Percentiles rank a stretch among this genome's conserved stretches.
phyloP scores from a whole-genome alignment of 2,797 vertebrate species.

The Sebastes hopkinsi region DNA sequence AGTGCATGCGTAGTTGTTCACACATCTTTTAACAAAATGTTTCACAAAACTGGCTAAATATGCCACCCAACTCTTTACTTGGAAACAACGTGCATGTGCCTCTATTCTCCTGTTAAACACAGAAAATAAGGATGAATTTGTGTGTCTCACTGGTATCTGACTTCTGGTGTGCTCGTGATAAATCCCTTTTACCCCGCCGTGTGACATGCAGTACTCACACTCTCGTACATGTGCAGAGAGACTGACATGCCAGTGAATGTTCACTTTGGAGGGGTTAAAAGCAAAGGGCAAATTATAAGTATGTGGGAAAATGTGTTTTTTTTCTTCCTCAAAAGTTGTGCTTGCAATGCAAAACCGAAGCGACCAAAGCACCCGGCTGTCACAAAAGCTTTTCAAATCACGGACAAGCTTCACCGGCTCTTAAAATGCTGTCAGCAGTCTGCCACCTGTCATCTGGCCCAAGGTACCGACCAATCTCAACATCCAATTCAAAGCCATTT shows the following conservation, averaged over 20 bases:
- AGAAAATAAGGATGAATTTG: neutral
- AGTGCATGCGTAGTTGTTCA: no score
- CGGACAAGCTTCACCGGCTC: conserved; percentile 37
- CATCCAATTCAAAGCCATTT: conserved; percentile 50
- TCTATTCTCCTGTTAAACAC: neutral
- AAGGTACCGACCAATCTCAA: conserved; percentile 34
- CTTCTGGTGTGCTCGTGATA: neutral
- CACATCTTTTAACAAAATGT: no score
- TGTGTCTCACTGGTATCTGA: neutral
- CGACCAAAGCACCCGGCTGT: conserved; percentile 5
- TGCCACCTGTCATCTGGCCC: conserved; percentile 54
- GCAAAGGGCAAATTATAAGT: neutral
- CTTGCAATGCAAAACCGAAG: conserved; percentile 5
- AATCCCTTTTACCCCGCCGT: conserved; percentile 1
- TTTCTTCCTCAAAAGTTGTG: neutral
- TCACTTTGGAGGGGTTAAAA: neutral
- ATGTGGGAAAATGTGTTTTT: neutral
- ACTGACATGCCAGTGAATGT: neutral
- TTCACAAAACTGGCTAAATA: no score
- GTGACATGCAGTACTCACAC: neutral
- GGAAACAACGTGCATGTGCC: neutral
- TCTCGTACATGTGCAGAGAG: neutral
- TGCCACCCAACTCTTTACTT: no score
- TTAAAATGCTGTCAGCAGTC: conserved; percentile 51
- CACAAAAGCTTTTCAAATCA: conserved; percentile 41